Evolutionary conservation across 2,888 invertebrate genomes (phyloP).

Genomic region (Opisthograptis luteolata): DNA sequence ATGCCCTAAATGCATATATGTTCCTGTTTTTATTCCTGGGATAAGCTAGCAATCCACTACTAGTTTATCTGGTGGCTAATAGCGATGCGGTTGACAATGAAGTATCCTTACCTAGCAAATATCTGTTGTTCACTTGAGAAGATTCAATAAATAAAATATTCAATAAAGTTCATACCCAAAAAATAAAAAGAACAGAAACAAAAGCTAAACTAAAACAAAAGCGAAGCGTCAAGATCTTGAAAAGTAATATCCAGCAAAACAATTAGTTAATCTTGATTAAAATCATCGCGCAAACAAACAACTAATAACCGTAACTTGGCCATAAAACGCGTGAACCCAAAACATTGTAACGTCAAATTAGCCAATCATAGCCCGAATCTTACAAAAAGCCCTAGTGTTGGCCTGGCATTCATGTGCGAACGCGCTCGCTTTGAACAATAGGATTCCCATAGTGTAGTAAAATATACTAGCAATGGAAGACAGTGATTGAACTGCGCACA

Average conservation of each 20-base stretch:
- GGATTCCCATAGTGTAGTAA: constrained; percentile 39
- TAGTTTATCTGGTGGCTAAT: too few species aligned
- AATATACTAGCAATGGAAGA: constrained; percentile 9
- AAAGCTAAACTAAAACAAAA: too few species aligned
- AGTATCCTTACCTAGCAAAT: too few species aligned
- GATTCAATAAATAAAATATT: too few species aligned
- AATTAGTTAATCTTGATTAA: constrained; percentile 26
- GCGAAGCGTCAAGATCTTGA: constrained; percentile 3
- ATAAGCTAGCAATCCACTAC: too few species aligned
- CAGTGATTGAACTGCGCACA: constrained; percentile 12
- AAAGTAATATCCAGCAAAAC: constrained; percentile 21
- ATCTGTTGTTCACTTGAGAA: too few species aligned
- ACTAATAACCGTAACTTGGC: constrained; percentile 27
- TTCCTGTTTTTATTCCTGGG: too few species aligned
- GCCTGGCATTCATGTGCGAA: constrained; percentile 75
- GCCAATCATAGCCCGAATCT: constrained; percentile 57
- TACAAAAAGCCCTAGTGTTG: constrained; percentile 50
- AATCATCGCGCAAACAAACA: constrained; percentile 22
- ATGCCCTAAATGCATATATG: too few species aligned
- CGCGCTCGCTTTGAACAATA: constrained; percentile 43
- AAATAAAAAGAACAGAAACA: too few species aligned
- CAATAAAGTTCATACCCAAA: too few species aligned
- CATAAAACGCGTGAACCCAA: constrained; percentile 29
- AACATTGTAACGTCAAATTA: constrained; percentile 53
- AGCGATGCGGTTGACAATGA: too few species aligned